These are phyloP conservation scores for Phylloscopus trochilus DNA, from an alignment of 2,113 vertebrate species.

Conservation along the genomic window DNA sequence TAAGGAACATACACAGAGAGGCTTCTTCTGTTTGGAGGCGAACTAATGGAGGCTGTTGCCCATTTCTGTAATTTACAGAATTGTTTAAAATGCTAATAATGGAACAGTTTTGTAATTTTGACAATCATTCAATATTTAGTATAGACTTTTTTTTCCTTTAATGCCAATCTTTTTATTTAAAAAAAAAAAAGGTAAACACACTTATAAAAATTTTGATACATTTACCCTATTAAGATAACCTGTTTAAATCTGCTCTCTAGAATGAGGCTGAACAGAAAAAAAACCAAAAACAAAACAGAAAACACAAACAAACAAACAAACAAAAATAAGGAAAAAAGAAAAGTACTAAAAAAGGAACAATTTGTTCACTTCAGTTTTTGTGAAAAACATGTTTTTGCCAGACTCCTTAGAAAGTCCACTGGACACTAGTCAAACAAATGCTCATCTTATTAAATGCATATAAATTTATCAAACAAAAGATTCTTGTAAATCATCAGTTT, in stretches of 20 bases:
- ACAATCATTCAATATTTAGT: not conserved
- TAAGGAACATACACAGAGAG: not conserved
- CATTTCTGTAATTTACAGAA: not conserved
- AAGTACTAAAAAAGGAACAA: not conserved
- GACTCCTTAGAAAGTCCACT: not conserved
- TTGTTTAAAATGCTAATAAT: not conserved
- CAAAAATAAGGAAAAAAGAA: not conserved
- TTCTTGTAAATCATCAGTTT: not conserved
- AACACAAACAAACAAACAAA: no score
- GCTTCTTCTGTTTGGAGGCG: not conserved
- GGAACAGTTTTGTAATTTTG: slow-evolving; percentile 15
- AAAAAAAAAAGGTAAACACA: not conserved
- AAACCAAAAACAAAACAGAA: not conserved
- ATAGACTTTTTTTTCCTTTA: not conserved
- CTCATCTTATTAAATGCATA: not conserved
- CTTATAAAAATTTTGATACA: slow-evolving; percentile 30
- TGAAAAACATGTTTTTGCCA: not conserved
- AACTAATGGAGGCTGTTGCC: not conserved
- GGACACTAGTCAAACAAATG: slow-evolving; percentile 17
- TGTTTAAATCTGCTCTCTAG: slow-evolving; percentile 50
- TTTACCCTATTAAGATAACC: not conserved
- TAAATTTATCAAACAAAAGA: not conserved
- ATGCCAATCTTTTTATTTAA: not conserved
- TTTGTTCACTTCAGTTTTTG: slow-evolving; percentile 35
- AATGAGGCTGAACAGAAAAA: slow-evolving; percentile 5